Conservation (phyloP, 1,140 invertebrate species). For the Dendroctonus valens region DNA sequence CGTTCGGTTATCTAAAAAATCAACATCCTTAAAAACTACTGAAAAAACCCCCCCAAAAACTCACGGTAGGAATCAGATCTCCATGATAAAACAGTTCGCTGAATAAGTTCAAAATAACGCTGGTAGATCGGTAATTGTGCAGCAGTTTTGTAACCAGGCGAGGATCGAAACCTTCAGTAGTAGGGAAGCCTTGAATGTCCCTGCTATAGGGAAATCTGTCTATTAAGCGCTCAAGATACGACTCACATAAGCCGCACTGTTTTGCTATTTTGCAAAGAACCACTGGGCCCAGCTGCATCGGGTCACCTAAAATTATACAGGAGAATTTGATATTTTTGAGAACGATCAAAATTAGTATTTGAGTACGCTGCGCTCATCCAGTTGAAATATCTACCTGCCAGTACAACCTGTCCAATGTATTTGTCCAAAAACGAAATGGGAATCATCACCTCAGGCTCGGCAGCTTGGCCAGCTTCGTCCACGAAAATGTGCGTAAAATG, state of each 20-base stretch:
- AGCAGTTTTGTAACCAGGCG: conserved; percentile 64
- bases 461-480: conserved; percentile 84
- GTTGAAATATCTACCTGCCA: conserved; percentile 40
- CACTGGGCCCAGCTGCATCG: conserved; percentile 78
- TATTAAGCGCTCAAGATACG: conserved; percentile 61
- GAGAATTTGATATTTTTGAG: background rate
- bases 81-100: conserved; percentile 65
- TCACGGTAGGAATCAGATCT: conserved; percentile 52
- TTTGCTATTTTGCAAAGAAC: conserved; percentile 58
- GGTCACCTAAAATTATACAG: conserved; percentile 82
- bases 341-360: background rate
- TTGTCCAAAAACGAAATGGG: conserved; percentile 56
- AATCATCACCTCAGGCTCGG: conserved; percentile 76
- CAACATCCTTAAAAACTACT: background rate
- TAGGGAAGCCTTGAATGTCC: conserved; percentile 49
- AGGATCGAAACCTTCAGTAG: conserved; percentile 57
- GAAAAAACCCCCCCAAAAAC: conserved; percentile 3
- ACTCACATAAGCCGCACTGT: conserved; percentile 55
- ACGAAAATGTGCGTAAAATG: conserved; percentile 81
- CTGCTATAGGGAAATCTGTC: conserved; percentile 53
- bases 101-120: conserved; percentile 60
- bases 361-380: background rate
- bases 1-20: conserved; percentile 38
- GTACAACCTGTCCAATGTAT: conserved; percentile 42
- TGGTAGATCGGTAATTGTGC: conserved; percentile 66